Percentiles rank a stretch among this genome's conserved stretches.
Conservation (phyloP, 2,888 invertebrate genomes). For the Microplitis manilae region DNA sequence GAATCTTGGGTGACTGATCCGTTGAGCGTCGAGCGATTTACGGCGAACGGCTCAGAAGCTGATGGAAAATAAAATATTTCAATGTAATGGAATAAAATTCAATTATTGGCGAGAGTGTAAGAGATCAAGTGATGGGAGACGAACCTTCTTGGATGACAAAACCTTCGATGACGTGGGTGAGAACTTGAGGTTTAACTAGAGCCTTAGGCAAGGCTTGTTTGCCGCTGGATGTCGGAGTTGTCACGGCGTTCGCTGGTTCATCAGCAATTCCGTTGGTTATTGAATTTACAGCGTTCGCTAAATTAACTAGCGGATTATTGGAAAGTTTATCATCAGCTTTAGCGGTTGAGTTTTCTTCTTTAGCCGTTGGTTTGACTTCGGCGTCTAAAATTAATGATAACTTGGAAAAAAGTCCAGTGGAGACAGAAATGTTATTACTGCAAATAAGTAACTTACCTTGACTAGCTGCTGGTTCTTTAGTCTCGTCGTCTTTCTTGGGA, state of each 20-base stretch:
- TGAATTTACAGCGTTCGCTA: conserved; percentile 68
- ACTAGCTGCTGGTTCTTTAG: conserved; percentile 44
- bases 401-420: no score
- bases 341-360: conserved; percentile 61
- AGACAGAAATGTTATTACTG: no score
- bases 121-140: no score
- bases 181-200: conserved; percentile 94
- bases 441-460: conserved; percentile 45
- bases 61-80: conserved; percentile 47
- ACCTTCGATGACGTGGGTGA: conserved; percentile 97
- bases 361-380: conserved; percentile 59
- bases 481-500: conserved; percentile 58
- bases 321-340: conserved; percentile 68
- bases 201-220: conserved; percentile 82
- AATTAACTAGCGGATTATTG: conserved; percentile 66
- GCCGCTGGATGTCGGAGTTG: conserved; percentile 61
- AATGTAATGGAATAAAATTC: neutral
- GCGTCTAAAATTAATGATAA: neutral
- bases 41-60: conserved; percentile 90
- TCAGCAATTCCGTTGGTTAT: conserved; percentile 66
- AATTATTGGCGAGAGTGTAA: neutral
- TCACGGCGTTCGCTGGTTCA: conserved; percentile 54
- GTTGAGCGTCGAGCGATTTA: conserved; percentile 76
- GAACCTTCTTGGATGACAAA: conserved; percentile 94
- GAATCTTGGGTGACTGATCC: conserved; percentile 67